A percentile compares a stretch with the other conserved stretches of the same genome.
Conservation (phyloP, 2,797 vertebrate species). For the Argya squamiceps region DNA sequence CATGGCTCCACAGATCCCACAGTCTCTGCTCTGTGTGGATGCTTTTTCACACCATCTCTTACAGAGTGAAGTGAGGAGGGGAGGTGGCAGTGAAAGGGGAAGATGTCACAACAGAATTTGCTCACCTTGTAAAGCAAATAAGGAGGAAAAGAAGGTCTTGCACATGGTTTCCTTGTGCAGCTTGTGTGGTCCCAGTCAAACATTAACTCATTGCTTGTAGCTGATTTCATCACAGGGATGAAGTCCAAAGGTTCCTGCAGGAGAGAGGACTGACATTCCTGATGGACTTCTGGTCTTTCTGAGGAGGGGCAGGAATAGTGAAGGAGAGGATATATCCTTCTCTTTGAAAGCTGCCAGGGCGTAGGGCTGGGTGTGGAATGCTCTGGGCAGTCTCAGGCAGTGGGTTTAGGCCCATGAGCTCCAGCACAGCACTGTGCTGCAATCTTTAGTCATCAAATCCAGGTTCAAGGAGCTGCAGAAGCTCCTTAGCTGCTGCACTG, state of each 20-base stretch:
- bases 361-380: background rate
- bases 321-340: background rate
- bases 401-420: background rate
- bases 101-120: background rate
- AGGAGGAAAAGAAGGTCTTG: background rate
- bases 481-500: background rate
- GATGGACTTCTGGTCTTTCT: background rate
- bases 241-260: conserved; percentile 59
- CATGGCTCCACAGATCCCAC: background rate
- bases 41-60: background rate
- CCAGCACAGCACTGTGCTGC: background rate
- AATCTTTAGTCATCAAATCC: background rate
- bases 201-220: conserved; percentile 63
- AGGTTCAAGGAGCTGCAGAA: background rate
- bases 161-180: background rate
- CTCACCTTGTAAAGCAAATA: conserved; percentile 46
- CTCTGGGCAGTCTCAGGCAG: background rate
- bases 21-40: background rate
- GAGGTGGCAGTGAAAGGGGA: background rate
- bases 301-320: background rate
- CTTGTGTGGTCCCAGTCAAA: conserved; percentile 54
- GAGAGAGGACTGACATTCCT: background rate
- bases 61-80: background rate
- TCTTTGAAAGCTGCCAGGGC: background rate
- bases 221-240: conserved; percentile 41